A percentile compares a stretch with the other conserved stretches of the same genome.
These are phyloP conservation scores for Carassius carassius DNA, from an alignment of 2,113 vertebrate genomes.

Conservation along the genomic window DNA sequence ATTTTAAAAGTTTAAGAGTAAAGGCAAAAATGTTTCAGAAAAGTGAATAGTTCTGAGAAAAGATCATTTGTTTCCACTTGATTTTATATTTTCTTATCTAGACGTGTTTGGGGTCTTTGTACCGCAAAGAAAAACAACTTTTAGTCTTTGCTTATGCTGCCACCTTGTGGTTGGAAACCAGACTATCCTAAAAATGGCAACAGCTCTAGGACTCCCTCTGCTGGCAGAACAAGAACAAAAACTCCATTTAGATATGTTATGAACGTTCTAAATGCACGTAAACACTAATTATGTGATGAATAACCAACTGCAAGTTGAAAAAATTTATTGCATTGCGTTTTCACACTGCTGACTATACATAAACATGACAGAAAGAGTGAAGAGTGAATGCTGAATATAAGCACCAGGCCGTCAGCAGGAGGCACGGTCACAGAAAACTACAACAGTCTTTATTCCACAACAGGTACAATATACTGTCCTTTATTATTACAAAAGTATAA, in stretches of 20 bases:
- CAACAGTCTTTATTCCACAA: neutral
- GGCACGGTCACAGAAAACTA: neutral
- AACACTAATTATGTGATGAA: neutral
- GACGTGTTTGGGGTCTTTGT: neutral
- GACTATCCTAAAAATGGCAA: neutral
- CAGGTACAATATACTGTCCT: neutral
- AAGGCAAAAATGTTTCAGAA: neutral
- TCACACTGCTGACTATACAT: neutral
- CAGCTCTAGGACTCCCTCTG: conserved; percentile 22
- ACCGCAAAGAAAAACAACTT: neutral
- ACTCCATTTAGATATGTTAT: neutral
- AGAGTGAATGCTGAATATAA: neutral
- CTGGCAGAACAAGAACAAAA: neutral
- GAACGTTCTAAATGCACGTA: neutral
- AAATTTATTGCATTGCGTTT: neutral
- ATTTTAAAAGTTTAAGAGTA: neutral
- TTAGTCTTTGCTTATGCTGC: conserved; percentile 30
- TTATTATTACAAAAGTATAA: neutral
- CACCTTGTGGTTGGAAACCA: conserved; percentile 31
- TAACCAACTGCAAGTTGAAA: neutral
- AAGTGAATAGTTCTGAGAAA: neutral
- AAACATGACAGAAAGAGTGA: neutral
- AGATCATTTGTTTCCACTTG: neutral
- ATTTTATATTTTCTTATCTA: neutral
- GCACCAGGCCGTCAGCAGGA: neutral